These are phyloP conservation scores for Anneissia japonica DNA, from an alignment of 35 echinoderm and acorn worm species.

Conservation along the genomic window DNA sequence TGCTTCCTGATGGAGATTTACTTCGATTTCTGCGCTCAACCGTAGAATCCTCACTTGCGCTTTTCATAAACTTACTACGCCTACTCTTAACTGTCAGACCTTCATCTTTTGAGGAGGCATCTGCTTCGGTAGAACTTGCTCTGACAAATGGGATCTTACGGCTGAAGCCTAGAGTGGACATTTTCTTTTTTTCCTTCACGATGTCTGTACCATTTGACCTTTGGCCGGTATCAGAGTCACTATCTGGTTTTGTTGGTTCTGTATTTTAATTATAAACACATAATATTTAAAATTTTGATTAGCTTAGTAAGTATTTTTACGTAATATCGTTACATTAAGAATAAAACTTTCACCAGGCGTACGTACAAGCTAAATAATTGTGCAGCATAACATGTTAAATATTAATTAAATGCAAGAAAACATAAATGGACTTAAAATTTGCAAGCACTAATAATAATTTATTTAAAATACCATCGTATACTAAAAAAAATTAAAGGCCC, in stretches of 20 bases:
- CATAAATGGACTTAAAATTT: no score
- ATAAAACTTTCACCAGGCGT: no score
- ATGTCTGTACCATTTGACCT: slow-evolving; percentile 7
- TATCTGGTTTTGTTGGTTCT: background rate
- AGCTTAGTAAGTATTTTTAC: no score
- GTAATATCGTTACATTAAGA: no score
- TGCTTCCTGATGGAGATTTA: slow-evolving; percentile 47
- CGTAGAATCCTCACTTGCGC: slow-evolving; percentile 71
- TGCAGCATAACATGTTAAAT: no score
- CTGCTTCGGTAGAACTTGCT: slow-evolving; percentile 51
- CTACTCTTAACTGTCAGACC: slow-evolving; percentile 58
- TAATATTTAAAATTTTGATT: no score
- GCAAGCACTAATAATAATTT: no score
- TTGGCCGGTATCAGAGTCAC: background rate
- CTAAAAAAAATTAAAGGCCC: no score
- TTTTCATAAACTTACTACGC: slow-evolving; percentile 82
- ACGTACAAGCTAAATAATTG: no score
- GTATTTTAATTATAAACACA: no score
- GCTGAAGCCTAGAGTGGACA: slow-evolving; percentile 48
- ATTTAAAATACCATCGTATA: no score
- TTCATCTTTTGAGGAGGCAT: slow-evolving; percentile 24
- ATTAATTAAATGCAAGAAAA: no score
- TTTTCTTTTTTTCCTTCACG: slow-evolving; percentile 65
- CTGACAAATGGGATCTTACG: slow-evolving; percentile 67
- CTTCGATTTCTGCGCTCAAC: slow-evolving; percentile 33